phyloP scores from a whole-genome alignment of 2,797 vertebrate species.

The Tangara arthus region DNA sequence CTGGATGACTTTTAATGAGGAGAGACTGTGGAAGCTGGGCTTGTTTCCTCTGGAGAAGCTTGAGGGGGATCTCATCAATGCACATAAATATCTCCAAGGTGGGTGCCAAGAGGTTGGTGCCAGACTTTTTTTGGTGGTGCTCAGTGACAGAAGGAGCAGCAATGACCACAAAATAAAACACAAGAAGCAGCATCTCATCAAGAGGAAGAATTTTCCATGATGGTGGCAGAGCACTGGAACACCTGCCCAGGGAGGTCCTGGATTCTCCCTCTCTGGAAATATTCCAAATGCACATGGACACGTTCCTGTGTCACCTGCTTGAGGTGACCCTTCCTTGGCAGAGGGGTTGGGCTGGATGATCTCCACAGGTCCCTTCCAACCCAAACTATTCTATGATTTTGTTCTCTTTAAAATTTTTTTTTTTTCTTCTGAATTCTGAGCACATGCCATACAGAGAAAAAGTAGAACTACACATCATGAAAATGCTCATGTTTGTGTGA shows the following conservation, averaged over 20 bases:
- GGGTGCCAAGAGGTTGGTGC: neutral
- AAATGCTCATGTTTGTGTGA: neutral
- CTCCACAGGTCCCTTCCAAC: neutral
- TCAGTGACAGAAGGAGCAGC: neutral
- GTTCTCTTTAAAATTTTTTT: neutral
- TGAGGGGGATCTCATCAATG: neutral
- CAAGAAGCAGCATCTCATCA: neutral
- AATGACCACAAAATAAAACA: neutral
- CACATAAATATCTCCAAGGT: neutral
- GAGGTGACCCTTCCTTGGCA: neutral
- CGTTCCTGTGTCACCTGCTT: accelerated
- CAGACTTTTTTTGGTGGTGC: neutral
- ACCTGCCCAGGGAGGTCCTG: neutral
- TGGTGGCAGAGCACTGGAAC: neutral
- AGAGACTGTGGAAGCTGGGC: neutral
- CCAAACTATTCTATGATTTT: accelerated
- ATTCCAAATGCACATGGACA: neutral
- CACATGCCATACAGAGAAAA: neutral
- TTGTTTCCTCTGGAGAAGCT: neutral
- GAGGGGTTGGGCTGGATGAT: accelerated
- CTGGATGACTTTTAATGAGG: neutral
- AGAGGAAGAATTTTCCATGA: neutral
- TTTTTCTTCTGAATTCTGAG: neutral
- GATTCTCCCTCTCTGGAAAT: neutral
- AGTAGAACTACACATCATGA: neutral